Evolutionary conservation across 2,113 vertebrate genomes (phyloP), one percentile per base, ranked within the genome.

Genomic region (Butorides virescens): DNA sequence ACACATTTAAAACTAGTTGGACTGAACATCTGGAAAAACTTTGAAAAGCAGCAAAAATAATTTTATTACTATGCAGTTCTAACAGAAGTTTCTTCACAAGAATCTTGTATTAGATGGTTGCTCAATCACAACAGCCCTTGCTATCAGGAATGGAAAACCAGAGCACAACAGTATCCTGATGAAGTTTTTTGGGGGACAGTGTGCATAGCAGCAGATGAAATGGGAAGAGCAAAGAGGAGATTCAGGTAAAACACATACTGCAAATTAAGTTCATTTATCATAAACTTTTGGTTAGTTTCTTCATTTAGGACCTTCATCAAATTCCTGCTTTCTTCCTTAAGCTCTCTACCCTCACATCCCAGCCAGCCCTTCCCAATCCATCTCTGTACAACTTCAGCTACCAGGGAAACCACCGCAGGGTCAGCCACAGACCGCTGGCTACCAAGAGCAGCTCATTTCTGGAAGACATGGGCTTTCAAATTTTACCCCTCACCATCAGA

Each of bases 1-100:
- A 89, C 7, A 25, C 34, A 50, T 67, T 71, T 91, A 47, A 78
- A 89, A 81, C 52, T 50, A 63, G 42, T 71, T 72, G 73, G 80
- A 89, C 66, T 65, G 23, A 91, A 76, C 27, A 93, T 53, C 46
- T 56, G 58, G 77, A 82, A 84, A 93, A 95, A 84, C 46, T 88
- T 90, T 74, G 47, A 88, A 82, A 78, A 91, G 29, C 27, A 62
- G 66, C 46, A 84, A 73, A 88, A 89, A 55, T 47, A 59, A 59
- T 55, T 73, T 80, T 81, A 89, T 81, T 86, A 39, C 36, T 39
- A 39, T 27, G 21, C 5, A 56, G 61, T 44, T 90, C 44, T 61
- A 95, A 36, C n/a, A 93, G 42, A 84, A 77, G 18, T 30, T 52
- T 75, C 55, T 84, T 89, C 52, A 71, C 2, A 9, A 32, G 32